Base-by-base conservation (phyloP, 35 echinoderm and acorn worm genomes). In the Apostichopus japonicus region DNA sequence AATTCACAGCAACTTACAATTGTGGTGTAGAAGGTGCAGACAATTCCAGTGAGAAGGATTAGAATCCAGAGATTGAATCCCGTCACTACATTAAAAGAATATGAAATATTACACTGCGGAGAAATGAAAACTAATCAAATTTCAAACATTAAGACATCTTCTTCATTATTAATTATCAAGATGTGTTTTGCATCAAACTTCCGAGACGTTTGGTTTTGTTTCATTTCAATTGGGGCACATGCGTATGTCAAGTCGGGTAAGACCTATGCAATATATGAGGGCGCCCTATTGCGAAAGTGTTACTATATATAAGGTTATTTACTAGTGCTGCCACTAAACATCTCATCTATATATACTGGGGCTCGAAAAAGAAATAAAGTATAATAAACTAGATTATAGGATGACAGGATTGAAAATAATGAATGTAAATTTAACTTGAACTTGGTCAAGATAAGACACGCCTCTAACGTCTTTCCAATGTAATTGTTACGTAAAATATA, bases 1-100 rank as follows among this genome's bases (percentile, higher is more conserved):
- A 4, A 44, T 44, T 44, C 33, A 44, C 33, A 44, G 33, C 33
- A 56, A 93, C 92, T 87, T 78, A 93, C 92, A 13, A 93, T 72
- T 33, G 82, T 51, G 55, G 92, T 93, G 82, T 93, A 93, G n/a
- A 93, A 87, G 5, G 92, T 93, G 10, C 92, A 93, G 10, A 93
- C 72, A 23, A 88, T 5, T 19, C 81, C 92, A 13, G 62, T 86
- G 44, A 93, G 17, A 8, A 93, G 81, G 14, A 93, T 86, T 16
- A 70, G 67, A 52, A 55, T 56, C 92, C 92, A 93, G n/a, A 93
- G 15, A 14, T 86, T 83, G 54, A 93, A 58, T 14, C 73, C 78
- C 5, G 90, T 92, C 15, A 92, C 90, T 92, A 24, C 54, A 79
- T 79, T 55, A 77, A 80, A 22, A 44, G 25, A 80, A 67, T 67